Percentiles rank a stretch among this genome's conserved stretches.
phyloP scores from a whole-genome alignment of 2,113 vertebrate genomes.

The Thunnus thynnus region DNA sequence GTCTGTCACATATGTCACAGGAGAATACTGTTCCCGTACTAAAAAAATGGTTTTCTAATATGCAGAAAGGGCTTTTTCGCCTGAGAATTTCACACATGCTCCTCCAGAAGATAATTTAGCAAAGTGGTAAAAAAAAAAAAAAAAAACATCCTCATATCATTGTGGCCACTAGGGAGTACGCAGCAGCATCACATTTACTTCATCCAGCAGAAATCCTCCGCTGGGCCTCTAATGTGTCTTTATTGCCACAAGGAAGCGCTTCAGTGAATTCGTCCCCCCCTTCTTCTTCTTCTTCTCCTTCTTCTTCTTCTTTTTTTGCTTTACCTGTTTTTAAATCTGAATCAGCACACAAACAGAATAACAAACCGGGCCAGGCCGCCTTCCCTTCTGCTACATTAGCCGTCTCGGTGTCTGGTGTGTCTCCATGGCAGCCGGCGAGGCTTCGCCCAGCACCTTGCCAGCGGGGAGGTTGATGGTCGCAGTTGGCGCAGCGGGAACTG shows the following conservation, averaged over 20 bases:
- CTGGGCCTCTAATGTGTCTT: slow-evolving; percentile 44
- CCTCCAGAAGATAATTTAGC: slow-evolving; percentile 22
- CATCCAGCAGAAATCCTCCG: slow-evolving; percentile 46
- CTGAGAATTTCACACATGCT: slow-evolving; percentile 23
- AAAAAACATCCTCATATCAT: neutral
- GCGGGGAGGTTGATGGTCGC: slow-evolving; percentile 61
- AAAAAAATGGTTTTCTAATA: neutral
- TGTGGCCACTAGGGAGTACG: slow-evolving; percentile 30
- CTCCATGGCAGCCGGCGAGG: slow-evolving; percentile 34
- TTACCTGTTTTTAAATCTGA: slow-evolving; percentile 54
- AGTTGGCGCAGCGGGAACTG: slow-evolving; percentile 12
- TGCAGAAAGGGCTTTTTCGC: neutral
- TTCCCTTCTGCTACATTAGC: slow-evolving; percentile 40
- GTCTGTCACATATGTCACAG: slow-evolving; percentile 7
- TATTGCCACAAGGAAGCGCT: slow-evolving; percentile 11
- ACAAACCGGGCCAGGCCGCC: slow-evolving; percentile 34
- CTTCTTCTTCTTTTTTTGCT: neutral
- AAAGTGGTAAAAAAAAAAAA: neutral
- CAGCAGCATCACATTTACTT: slow-evolving; percentile 39
- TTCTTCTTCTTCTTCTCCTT: too few relatives aligned
- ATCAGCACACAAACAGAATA: slow-evolving; percentile 35
- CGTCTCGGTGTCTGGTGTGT: slow-evolving; percentile 15
- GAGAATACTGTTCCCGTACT: neutral
- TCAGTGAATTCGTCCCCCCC: slow-evolving; percentile 17
- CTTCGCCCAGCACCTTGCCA: slow-evolving; percentile 54